These are phyloP conservation scores for Drosophila kambysellisi DNA, from an alignment of 2,888 invertebrate genomes.

Conservation along the genomic window DNA sequence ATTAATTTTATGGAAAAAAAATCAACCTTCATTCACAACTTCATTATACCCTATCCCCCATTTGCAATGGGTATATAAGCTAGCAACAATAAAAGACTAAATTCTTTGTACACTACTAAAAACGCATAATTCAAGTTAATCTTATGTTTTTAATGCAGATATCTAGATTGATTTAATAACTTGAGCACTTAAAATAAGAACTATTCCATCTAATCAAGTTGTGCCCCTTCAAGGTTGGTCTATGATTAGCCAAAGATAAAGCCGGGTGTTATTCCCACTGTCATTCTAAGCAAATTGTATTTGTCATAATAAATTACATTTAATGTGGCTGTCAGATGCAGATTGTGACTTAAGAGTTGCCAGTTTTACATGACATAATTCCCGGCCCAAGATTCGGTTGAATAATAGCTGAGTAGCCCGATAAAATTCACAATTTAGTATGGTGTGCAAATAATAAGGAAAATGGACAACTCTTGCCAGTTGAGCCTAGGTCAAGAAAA, in stretches of 20 bases:
- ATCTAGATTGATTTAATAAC: not conserved
- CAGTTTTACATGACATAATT: slow-evolving; percentile 22
- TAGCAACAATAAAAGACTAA: not conserved
- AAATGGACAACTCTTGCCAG: slow-evolving; percentile 18
- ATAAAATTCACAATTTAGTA: slow-evolving; percentile 4
- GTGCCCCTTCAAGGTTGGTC: not conserved
- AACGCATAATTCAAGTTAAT: not conserved
- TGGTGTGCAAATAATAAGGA: slow-evolving; percentile 2
- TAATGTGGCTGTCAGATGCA: slow-evolving; percentile 8
- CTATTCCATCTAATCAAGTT: not conserved
- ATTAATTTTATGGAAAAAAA: not conserved
- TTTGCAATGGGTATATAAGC: not conserved
- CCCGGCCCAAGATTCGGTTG: slow-evolving; percentile 9
- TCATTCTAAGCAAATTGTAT: not conserved
- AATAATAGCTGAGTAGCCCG: not conserved
- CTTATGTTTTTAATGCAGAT: not conserved
- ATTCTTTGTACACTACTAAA: not conserved
- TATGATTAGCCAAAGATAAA: not conserved
- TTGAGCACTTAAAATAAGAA: not conserved
- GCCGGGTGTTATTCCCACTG: not conserved
- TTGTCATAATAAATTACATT: slow-evolving; percentile 9
- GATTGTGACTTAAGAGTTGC: not conserved
- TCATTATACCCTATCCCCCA: not conserved
- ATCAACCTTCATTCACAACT: not conserved
- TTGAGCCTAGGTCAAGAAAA: slow-evolving; percentile 60